Percentiles rank a stretch among this genome's conserved stretches.
These are phyloP conservation scores for Lota lota DNA, from an alignment of 2,113 vertebrate species.

Conservation along the genomic window DNA sequence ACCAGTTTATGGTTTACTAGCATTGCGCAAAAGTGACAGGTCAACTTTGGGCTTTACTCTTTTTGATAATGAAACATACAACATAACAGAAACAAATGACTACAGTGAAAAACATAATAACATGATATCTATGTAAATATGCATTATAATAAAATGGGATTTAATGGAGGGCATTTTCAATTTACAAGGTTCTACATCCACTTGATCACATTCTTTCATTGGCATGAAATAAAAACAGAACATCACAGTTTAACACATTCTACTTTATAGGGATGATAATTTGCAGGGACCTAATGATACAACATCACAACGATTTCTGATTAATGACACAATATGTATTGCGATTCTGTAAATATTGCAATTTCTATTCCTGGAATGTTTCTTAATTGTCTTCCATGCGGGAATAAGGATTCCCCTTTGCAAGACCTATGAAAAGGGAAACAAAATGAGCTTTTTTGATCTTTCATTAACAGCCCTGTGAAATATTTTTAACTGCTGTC, in stretches of 20 bases:
- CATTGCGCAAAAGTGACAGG: no score
- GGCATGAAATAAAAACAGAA: conserved; percentile 24
- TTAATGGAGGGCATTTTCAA: conserved; percentile 3
- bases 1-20: no score
- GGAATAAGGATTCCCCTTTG: conserved; percentile 62
- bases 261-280: neutral
- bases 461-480: no score
- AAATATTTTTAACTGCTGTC: no score
- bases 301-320: no score
- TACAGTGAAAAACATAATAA: no score
- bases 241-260: conserved; percentile 42
- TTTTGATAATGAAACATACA: conserved; percentile 8
- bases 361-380: no score
- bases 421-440: conserved; percentile 50
- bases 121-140: neutral
- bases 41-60: neutral
- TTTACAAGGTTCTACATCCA: conserved; percentile 6
- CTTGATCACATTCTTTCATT: conserved; percentile 5
- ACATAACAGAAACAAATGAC: no score
- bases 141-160: neutral
- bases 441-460: conserved; percentile 5
- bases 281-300: no score
- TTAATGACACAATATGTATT: no score
- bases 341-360: no score
- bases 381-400: conserved; percentile 58